These are phyloP conservation scores for Perizoma affinitatum DNA, from an alignment of 2,888 invertebrate genomes.

Conservation along the genomic window DNA sequence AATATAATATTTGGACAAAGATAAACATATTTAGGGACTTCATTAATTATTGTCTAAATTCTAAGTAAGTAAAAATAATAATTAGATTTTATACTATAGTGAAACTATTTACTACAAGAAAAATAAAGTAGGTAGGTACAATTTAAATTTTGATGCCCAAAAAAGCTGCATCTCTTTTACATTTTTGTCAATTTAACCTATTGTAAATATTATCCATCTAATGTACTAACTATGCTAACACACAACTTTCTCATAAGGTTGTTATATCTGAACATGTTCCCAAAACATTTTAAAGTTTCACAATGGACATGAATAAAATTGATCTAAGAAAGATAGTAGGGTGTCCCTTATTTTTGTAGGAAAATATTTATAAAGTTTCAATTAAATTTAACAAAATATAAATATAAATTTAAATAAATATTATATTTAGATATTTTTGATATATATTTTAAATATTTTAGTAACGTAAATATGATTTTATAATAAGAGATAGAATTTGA, in stretches of 20 bases:
- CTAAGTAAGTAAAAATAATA: too few species aligned
- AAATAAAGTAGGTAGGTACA: too few species aligned
- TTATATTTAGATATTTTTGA: slow-evolving; percentile 3
- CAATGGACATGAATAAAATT: slow-evolving; percentile 26
- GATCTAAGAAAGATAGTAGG: slow-evolving; percentile 14
- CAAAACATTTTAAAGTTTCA: slow-evolving; percentile 26
- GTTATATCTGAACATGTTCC: slow-evolving; percentile 26
- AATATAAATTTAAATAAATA: slow-evolving; percentile 4
- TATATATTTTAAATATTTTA: slow-evolving; percentile 3
- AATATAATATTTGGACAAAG: slow-evolving; percentile 34
- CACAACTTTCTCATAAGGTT: slow-evolving; percentile 33
- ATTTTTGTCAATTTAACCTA: not conserved
- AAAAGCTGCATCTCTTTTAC: slow-evolving; percentile 9
- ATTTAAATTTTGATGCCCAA: slow-evolving; percentile 1
- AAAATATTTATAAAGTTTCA: not conserved
- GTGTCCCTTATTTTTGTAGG: not conserved
- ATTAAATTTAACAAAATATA: slow-evolving; percentile 7
- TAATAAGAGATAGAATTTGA: slow-evolving; percentile 9
- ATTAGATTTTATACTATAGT: too few species aligned
- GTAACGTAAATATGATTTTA: not conserved
- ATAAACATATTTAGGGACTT: slow-evolving; percentile 4
- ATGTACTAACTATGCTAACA: slow-evolving; percentile 18
- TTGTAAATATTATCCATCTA: slow-evolving; percentile 24
- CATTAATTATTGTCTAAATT: not conserved
- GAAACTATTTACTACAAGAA: too few species aligned